A percentile compares a stretch with the other conserved stretches of the same genome.
Evolutionary conservation across 2,113 vertebrate genomes (phyloP).

Genomic region (Oryzias woworae): DNA sequence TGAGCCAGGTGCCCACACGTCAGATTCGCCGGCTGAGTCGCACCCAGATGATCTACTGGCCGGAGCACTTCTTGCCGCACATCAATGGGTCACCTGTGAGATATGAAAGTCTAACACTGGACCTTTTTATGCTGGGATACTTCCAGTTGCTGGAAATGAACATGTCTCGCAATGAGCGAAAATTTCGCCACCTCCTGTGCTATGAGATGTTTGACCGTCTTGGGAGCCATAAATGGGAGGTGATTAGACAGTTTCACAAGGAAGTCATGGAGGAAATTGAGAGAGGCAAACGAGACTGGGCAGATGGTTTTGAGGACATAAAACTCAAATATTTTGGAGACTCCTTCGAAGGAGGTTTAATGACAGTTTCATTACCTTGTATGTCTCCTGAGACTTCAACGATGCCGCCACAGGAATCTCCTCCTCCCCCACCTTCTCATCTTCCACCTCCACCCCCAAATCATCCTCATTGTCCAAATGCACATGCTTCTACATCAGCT

Average conservation of each 20-base stretch:
- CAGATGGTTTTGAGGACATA: conserved; percentile 90
- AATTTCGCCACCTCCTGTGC: conserved; percentile 94
- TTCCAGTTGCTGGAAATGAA: conserved; percentile 98
- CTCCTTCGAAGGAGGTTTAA: conserved; percentile 48
- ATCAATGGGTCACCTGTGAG: conserved; percentile 79
- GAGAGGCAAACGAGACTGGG: conserved; percentile 83
- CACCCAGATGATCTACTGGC: conserved; percentile 88
- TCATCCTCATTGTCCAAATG: conserved; percentile 20
- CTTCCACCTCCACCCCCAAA: conserved; percentile 53
- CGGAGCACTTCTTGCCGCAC: conserved; percentile 91
- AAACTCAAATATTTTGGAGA: conserved; percentile 87
- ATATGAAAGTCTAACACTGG: conserved; percentile 89
- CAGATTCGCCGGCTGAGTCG: conserved; percentile 82
- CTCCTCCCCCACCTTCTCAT: conserved; percentile 54
- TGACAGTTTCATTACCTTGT: conserved; percentile 59
- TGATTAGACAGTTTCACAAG: conserved; percentile 89
- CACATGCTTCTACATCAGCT: conserved; percentile 4
- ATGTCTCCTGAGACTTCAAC: conserved; percentile 46
- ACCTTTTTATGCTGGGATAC: conserved; percentile 98
- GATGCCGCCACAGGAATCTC: conserved; percentile 31
- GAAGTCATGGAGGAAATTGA: conserved; percentile 87
- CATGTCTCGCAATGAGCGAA: conserved; percentile 88
- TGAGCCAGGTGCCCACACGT: conserved; percentile 83
- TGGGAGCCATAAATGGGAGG: conserved; percentile 89
- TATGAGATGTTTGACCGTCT: conserved; percentile 97